phyloP scores from a whole-genome alignment of 2,888 invertebrate genomes.

The Argyra leucocephala region DNA sequence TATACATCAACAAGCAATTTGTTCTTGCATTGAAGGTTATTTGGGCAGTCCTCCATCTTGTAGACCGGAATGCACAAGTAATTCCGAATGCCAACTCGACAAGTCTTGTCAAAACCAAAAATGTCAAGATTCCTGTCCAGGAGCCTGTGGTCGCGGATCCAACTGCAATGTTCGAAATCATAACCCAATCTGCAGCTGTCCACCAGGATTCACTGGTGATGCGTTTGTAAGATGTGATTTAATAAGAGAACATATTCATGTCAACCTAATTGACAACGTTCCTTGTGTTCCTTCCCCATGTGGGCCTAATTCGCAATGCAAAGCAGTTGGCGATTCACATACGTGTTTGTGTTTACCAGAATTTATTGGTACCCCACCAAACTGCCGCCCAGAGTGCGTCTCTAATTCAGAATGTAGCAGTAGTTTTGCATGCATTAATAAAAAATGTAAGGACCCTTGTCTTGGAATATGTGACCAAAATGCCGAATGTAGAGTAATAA shows the following conservation, averaged over 20 bases:
- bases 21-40: constrained; percentile 60
- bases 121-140: constrained; percentile 58
- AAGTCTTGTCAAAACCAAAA: constrained; percentile 56
- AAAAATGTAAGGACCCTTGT: constrained; percentile 59
- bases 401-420: constrained; percentile 58
- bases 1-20: constrained; percentile 50
- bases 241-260: constrained; percentile 11
- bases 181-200: constrained; percentile 55
- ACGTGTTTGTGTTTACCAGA: constrained; percentile 53
- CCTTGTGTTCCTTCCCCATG: constrained; percentile 57
- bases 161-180: constrained; percentile 58
- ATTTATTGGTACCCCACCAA: constrained; percentile 55
- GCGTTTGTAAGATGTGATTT: constrained; percentile 52
- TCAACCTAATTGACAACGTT: constrained; percentile 33
- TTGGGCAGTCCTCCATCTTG: constrained; percentile 66
- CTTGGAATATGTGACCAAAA: constrained; percentile 54
- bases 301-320: constrained; percentile 57
- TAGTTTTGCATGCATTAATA: constrained; percentile 52
- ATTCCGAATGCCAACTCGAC: constrained; percentile 54
- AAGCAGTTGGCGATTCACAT: constrained; percentile 53
- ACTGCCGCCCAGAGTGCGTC: constrained; percentile 57
- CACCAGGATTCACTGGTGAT: constrained; percentile 52
- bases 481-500: constrained; percentile 57
- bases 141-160: constrained; percentile 53
- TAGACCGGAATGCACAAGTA: constrained; percentile 63